Conservation (phyloP, 2,113 vertebrate species). For the Piliocolobus tephrosceles region DNA sequence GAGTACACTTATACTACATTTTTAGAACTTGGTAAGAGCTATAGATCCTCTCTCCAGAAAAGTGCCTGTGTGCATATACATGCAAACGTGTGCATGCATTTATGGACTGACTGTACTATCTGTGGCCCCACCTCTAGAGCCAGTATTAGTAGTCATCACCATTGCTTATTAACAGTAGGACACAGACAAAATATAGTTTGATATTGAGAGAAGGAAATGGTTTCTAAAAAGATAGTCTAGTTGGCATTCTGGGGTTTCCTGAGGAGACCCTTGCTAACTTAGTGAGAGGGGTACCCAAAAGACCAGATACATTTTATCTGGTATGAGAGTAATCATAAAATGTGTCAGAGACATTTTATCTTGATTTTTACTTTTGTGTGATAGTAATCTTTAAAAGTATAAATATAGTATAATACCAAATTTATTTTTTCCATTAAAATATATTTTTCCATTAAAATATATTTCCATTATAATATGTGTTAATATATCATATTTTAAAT, state of each 20-base stretch:
- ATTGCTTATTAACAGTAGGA: neutral
- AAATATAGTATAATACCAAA: neutral
- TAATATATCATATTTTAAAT: neutral
- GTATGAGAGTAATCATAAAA: neutral
- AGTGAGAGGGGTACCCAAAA: neutral
- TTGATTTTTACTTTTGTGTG: neutral
- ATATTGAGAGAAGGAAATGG: neutral
- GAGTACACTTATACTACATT: neutral
- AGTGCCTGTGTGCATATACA: neutral
- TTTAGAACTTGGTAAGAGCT: neutral
- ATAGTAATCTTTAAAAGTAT: conserved; percentile 9
- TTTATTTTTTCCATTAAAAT: neutral
- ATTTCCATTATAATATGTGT: neutral
- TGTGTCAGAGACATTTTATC: neutral
- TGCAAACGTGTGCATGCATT: neutral
- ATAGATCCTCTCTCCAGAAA: neutral
- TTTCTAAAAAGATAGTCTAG: neutral
- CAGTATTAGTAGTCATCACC: neutral
- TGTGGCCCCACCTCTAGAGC: neutral
- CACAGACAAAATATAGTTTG: neutral
- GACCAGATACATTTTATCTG: neutral
- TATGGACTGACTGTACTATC: neutral
- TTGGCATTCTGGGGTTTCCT: neutral
- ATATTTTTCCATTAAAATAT: neutral
- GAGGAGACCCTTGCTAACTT: neutral